Conservation (phyloP, 2,888 invertebrate species). For the Amphipoea lucens region DNA sequence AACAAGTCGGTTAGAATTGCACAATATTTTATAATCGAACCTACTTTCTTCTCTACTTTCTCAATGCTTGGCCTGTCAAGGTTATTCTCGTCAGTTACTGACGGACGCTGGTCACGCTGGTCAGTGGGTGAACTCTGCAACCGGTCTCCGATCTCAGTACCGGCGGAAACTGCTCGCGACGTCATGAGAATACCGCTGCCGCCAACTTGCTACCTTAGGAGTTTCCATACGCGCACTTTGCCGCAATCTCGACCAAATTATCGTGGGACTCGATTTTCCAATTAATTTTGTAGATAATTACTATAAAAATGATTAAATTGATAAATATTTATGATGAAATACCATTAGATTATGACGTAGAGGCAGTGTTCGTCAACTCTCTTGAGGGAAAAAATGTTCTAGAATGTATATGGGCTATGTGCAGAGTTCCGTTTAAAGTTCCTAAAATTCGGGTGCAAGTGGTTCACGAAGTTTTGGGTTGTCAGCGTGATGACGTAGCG, state of each 20-base stretch:
- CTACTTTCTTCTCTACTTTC: conserved; percentile 39
- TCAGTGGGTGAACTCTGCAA: conserved; percentile 39
- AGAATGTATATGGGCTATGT: conserved; percentile 2
- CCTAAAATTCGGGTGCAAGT: conserved; percentile 22
- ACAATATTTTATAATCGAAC: conserved; percentile 54
- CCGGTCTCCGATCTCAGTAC: conserved; percentile 54
- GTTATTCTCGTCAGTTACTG: not conserved
- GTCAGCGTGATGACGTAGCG: conserved; percentile 72
- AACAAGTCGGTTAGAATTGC: conserved; percentile 39
- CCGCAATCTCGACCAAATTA: conserved; percentile 18
- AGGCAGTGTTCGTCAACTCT: not conserved
- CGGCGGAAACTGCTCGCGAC: conserved; percentile 55
- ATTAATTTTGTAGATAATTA: conserved; percentile 22
- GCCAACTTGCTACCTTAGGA: conserved; percentile 33
- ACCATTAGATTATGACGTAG: conserved; percentile 20
- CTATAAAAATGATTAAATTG: conserved; percentile 31
- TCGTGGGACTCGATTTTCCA: conserved; percentile 18
- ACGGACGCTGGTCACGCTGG: conserved; percentile 2
- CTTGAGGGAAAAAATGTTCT: not conserved
- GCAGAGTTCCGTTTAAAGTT: conserved; percentile 52
- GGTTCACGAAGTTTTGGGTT: conserved; percentile 21
- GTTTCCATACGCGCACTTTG: conserved; percentile 47
- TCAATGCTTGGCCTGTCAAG: conserved; percentile 27
- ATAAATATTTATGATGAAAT: conserved; percentile 54
- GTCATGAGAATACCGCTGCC: conserved; percentile 50